Evolutionary conservation across 2,113 vertebrate species (phyloP).

Genomic region (Athene cunicularia): DNA sequence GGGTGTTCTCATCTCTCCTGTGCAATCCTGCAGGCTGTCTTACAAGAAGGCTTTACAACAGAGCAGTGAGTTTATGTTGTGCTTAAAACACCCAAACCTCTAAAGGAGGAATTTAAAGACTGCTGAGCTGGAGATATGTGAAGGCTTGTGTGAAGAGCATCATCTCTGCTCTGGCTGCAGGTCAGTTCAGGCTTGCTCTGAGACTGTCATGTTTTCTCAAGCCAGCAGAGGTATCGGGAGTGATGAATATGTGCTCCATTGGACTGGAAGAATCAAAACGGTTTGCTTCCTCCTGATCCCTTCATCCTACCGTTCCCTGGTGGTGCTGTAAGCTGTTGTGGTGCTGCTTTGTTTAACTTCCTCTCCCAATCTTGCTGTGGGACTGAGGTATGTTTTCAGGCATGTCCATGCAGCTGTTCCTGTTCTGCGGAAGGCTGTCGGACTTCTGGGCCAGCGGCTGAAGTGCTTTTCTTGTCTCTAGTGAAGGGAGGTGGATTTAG

Average conservation of each 20-base stretch:
- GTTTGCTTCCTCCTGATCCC: neutral
- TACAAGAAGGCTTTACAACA: neutral
- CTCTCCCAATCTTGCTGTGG: neutral
- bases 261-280: neutral
- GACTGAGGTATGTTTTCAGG: constrained; percentile 11
- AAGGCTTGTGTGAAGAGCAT: neutral
- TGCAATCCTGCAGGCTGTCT: neutral
- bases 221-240: neutral
- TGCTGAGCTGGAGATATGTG: accelerated
- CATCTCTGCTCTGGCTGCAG: neutral
- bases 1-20: neutral
- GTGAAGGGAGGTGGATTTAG: constrained; percentile 1
- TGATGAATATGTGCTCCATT: neutral
- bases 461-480: neutral
- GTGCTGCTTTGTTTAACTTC: constrained; percentile 1
- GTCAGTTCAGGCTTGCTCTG: neutral
- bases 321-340: neutral
- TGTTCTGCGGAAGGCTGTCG: constrained; percentile 4
- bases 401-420: constrained; percentile 13
- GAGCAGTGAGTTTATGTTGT: neutral
- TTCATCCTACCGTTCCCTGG: accelerated
- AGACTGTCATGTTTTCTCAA: neutral
- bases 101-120: neutral
- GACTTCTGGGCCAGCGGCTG: neutral
- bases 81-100: neutral